These are phyloP conservation scores for Battus philenor DNA, from an alignment of 1,140 invertebrate genomes.

Conservation along the genomic window DNA sequence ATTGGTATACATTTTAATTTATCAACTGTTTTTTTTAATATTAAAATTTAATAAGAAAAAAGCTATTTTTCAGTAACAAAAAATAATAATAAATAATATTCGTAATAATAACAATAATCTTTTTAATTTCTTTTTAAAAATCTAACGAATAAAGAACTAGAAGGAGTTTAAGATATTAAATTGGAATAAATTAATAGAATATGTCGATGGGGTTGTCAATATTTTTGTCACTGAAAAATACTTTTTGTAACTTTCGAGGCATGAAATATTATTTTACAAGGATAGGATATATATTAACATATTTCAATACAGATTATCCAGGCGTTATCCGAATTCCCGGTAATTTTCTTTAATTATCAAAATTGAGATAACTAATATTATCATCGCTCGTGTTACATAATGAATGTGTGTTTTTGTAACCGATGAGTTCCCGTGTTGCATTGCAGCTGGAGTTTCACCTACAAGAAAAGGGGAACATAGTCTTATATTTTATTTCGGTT, in stretches of 20 bases:
- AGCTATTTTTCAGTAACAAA: constrained; percentile 22
- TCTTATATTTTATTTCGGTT: too few relatives aligned
- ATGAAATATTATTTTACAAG: constrained; percentile 20
- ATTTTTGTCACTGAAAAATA: constrained; percentile 13
- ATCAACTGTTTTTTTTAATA: constrained; percentile 40
- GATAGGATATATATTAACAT: constrained; percentile 18
- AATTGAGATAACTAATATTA: not conserved
- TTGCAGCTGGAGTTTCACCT: constrained; percentile 81
- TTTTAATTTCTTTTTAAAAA: too few relatives aligned
- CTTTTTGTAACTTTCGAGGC: constrained; percentile 1
- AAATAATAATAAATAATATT: not conserved
- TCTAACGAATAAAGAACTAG: too few relatives aligned
- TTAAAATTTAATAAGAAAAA: constrained; percentile 28
- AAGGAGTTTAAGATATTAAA: too few relatives aligned
- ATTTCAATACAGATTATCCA: not conserved
- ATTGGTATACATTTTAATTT: constrained; percentile 58
- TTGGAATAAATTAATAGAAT: too few relatives aligned
- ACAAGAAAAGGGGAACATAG: constrained; percentile 42
- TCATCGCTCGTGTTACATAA: not conserved
- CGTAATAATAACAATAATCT: not conserved
- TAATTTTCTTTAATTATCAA: constrained; percentile 14
- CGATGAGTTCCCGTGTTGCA: constrained; percentile 79
- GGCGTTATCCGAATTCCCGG: constrained; percentile 38
- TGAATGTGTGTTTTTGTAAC: constrained; percentile 36
- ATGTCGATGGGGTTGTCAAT: too few relatives aligned